phyloP scores from a whole-genome alignment of 2,113 vertebrate species.

The Calypte anna region DNA sequence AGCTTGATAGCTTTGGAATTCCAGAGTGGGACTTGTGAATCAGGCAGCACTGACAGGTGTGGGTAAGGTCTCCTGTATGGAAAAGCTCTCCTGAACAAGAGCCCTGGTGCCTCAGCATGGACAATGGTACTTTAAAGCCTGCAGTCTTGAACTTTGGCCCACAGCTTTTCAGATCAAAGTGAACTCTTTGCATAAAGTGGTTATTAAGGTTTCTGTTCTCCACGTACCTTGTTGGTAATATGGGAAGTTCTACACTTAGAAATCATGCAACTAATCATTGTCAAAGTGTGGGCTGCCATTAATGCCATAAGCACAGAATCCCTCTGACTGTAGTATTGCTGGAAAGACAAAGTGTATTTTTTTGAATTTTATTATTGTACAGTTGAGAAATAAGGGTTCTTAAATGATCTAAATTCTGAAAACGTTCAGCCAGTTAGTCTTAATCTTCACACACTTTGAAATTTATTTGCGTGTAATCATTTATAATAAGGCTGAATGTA shows the following conservation, averaged over 20 bases:
- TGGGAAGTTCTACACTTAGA: not conserved
- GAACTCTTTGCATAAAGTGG: not conserved
- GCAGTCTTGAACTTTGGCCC: not conserved
- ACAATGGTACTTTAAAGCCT: too few relatives aligned
- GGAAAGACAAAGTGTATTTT: constrained; percentile 56
- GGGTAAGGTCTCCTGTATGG: not conserved
- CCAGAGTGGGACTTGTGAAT: not conserved
- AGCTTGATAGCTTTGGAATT: not conserved
- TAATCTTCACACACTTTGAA: not conserved
- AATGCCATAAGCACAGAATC: not conserved
- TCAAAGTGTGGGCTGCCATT: constrained; percentile 16
- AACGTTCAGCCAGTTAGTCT: constrained; percentile 60
- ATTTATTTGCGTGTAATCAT: constrained; percentile 56
- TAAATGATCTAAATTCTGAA: constrained; percentile 33
- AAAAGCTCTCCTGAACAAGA: not conserved
- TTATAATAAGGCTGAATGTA: constrained; percentile 64
- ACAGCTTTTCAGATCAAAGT: not conserved
- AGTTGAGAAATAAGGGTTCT: constrained; percentile 42
- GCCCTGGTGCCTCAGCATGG: too few relatives aligned
- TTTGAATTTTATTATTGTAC: constrained; percentile 58
- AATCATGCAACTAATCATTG: constrained; percentile 16
- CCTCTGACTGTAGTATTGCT: constrained; percentile 54
- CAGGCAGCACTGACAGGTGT: rapidly evolving
- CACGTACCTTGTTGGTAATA: not conserved
- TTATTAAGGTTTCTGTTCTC: not conserved